phyloP scores from a whole-genome alignment of 2,888 invertebrate species.

The Allolobophora icterica region DNA sequence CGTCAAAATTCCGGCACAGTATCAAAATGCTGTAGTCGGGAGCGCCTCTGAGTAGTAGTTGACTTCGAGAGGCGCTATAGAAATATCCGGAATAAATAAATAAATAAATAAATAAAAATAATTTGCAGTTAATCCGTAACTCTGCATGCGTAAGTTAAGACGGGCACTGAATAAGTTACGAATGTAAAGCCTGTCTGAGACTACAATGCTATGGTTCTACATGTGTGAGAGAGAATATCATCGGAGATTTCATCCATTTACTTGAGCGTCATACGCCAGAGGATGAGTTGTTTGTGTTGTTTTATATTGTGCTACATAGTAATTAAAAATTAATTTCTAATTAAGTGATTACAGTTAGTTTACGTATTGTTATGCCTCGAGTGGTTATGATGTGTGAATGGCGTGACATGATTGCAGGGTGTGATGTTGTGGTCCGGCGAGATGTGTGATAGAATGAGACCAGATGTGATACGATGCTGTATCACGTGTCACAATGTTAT shows the following conservation, averaged over 20 bases:
- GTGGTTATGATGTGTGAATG: not conserved
- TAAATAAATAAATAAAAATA: too few relatives aligned
- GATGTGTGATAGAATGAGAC: not conserved
- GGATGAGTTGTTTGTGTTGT: not conserved
- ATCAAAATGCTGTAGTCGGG: too few relatives aligned
- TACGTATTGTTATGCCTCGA: not conserved
- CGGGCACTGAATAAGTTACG: not conserved
- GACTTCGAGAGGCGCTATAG: too few relatives aligned
- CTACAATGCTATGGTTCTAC: not conserved
- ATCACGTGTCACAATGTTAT: too few relatives aligned
- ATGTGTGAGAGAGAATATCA: not conserved
- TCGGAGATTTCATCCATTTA: not conserved
- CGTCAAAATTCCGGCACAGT: too few relatives aligned
- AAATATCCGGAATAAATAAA: too few relatives aligned
- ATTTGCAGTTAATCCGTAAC: not conserved
- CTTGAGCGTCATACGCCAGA: not conserved
- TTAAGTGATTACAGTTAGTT: not conserved
- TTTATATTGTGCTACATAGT: too few relatives aligned
- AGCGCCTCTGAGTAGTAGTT: too few relatives aligned
- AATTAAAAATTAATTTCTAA: not conserved
- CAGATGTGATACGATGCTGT: not conserved
- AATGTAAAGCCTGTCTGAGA: not conserved
- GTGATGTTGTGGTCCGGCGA: not conserved
- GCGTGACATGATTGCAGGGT: not conserved
- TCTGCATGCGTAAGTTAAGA: not conserved